Conservation (phyloP, 2,113 vertebrate species). For the Dolichotis patagonum region DNA sequence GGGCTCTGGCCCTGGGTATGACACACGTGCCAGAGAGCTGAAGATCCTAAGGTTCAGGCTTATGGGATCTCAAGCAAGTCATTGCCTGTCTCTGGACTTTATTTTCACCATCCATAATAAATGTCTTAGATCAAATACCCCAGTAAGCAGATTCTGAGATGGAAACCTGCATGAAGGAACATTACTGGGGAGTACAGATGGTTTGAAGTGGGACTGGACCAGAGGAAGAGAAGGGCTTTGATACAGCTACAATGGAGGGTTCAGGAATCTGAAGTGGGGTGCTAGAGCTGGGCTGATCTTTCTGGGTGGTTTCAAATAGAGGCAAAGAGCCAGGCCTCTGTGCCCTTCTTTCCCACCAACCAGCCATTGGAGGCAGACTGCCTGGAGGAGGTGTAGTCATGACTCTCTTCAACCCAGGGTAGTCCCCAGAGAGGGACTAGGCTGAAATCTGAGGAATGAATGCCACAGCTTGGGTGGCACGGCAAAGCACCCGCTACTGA, state of each 20-base stretch:
- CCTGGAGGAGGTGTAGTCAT: rapidly evolving
- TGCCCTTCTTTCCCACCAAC: not conserved
- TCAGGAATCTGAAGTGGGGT: not conserved
- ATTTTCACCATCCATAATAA: not conserved
- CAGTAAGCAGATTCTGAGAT: not conserved
- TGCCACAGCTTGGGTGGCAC: too few relatives aligned
- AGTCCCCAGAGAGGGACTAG: not conserved
- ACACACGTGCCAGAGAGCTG: not conserved
- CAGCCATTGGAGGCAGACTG: not conserved
- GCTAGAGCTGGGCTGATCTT: not conserved
- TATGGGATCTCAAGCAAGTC: constrained; percentile 6
- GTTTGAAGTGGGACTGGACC: not conserved
- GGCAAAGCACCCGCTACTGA: not conserved
- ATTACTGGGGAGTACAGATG: not conserved
- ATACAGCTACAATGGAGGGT: not conserved
- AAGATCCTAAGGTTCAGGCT: not conserved
- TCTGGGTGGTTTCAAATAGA: not conserved
- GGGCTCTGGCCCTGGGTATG: not conserved
- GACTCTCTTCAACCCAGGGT: not conserved
- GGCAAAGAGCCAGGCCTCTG: not conserved
- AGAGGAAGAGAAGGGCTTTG: not conserved
- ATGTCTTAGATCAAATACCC: not conserved
- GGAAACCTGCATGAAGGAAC: not conserved
- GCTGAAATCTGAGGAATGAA: not conserved
- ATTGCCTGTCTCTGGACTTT: not conserved